Evolutionary conservation across 1,140 invertebrate genomes (phyloP).

Genomic region (Solenopsis fugax): DNA sequence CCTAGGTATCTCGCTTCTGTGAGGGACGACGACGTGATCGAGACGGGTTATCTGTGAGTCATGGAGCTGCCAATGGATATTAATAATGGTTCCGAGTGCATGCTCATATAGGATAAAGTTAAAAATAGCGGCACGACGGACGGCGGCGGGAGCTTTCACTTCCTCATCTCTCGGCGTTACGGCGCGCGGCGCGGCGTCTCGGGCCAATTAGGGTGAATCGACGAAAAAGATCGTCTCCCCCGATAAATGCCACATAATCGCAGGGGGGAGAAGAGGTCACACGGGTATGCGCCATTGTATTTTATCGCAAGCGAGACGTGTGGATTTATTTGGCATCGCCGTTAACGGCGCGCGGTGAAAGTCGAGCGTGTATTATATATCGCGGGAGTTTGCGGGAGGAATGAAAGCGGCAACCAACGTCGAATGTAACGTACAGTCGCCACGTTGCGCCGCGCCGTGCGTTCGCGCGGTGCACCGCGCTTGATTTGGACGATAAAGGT

Average conservation of each 20-base stretch:
- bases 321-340: constrained; percentile 66
- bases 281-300: constrained; percentile 58
- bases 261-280: constrained; percentile 50
- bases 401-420: constrained; percentile 35
- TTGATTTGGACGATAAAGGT: constrained; percentile 60
- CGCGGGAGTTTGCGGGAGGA: constrained; percentile 43
- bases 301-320: constrained; percentile 62
- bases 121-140: constrained; percentile 37
- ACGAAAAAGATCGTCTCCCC: constrained; percentile 36
- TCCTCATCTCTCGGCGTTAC: constrained; percentile 58
- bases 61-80: constrained; percentile 74
- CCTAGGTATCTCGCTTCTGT: constrained; percentile 67
- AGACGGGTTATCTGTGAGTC: constrained; percentile 72
- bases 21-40: constrained; percentile 57
- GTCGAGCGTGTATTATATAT: constrained; percentile 55
- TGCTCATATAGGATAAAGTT: constrained; percentile 19
- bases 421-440: constrained; percentile 16
- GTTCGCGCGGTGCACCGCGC: constrained; percentile 4
- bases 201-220: constrained; percentile 66
- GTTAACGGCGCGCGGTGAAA: constrained; percentile 66
- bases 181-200: constrained; percentile 4
- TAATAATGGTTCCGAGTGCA: constrained; percentile 66
- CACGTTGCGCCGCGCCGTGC: background rate
- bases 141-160: constrained; percentile 66
- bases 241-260: constrained; percentile 61